Conservation (phyloP, 1,140 invertebrate genomes). For the Grapholita molesta region DNA sequence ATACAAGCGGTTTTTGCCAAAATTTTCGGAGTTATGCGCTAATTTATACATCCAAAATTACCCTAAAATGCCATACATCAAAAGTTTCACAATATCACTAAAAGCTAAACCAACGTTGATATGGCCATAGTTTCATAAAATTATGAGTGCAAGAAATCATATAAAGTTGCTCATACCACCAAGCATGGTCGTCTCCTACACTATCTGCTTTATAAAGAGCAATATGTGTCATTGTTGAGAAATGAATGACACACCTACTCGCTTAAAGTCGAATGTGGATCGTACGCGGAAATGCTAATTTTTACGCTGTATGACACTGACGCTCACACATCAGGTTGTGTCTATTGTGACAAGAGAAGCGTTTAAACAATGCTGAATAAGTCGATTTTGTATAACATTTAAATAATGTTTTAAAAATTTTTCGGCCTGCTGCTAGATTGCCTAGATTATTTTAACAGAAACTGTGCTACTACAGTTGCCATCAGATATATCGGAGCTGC, state of each 20-base stretch:
- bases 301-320: neutral
- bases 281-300: constrained; percentile 15
- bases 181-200: neutral
- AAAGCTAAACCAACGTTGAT: neutral
- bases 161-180: neutral
- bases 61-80: no score
- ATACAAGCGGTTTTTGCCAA: no score
- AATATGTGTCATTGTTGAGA: neutral
- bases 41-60: no score
- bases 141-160: neutral
- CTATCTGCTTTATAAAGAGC: neutral
- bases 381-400: neutral
- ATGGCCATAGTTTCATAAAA: neutral
- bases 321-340: neutral
- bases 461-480: no score
- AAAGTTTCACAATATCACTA: no score
- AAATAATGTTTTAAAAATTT: no score
- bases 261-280: neutral
- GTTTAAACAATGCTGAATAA: neutral
- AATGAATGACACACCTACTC: constrained; percentile 9
- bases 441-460: no score
- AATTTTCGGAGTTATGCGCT: no score
- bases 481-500: no score
- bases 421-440: no score
- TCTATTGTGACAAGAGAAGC: neutral